Evolutionary conservation across 1,140 invertebrate species (phyloP).

Genomic region (Drosophila pandora): DNA sequence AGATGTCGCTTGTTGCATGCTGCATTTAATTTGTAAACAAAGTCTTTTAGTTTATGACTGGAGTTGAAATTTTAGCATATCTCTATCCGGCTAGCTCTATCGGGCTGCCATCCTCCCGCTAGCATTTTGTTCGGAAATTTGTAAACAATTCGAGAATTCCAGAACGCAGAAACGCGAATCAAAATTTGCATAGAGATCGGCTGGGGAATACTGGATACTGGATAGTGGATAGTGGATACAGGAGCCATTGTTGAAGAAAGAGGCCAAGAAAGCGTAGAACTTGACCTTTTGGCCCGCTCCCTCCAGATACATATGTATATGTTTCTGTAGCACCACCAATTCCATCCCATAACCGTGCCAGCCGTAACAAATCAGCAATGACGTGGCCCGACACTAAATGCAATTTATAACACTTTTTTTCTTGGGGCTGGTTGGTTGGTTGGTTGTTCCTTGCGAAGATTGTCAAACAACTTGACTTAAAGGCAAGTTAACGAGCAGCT

Average conservation of each 20-base stretch:
- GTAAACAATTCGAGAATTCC: conserved; percentile 72
- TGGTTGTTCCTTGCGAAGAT: conserved; percentile 41
- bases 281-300: conserved; percentile 58
- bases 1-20: conserved; percentile 78
- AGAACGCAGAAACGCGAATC: conserved; percentile 47
- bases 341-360: conserved; percentile 37
- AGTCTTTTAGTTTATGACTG: conserved; percentile 83
- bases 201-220: too few species aligned
- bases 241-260: conserved; percentile 27
- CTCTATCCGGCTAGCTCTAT: conserved; percentile 16
- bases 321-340: neutral
- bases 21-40: conserved; percentile 83
- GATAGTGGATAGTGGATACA: conserved; percentile 1
- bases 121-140: conserved; percentile 73
- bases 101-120: conserved; percentile 24
- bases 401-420: conserved; percentile 77
- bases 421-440: neutral
- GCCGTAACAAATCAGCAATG: conserved; percentile 79
- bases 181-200: conserved; percentile 60
- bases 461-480: conserved; percentile 78
- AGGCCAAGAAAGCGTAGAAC: conserved; percentile 17
- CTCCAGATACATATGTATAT: neutral
- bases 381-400: conserved; percentile 76
- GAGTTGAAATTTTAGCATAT: conserved; percentile 79
- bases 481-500: conserved; percentile 76